A percentile compares a stretch with the other conserved stretches of the same genome.
Conservation (phyloP, 1,140 invertebrate genomes). For the Bombus breviceps region DNA sequence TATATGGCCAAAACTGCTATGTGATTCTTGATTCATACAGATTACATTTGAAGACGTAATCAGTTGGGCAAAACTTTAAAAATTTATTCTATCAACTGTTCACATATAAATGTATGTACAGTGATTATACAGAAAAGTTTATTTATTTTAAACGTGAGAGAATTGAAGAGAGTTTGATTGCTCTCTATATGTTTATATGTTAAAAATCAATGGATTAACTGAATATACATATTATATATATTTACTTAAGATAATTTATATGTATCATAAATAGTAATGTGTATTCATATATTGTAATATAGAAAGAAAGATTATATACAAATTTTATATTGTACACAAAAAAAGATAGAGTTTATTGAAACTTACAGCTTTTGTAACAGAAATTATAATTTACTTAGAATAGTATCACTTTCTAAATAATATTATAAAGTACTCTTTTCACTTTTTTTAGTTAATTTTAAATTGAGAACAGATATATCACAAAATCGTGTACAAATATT, state of each 20-base stretch:
- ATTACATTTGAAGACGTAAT: neutral
- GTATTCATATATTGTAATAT: slow-evolving; percentile 58
- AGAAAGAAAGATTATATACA: slow-evolving; percentile 39
- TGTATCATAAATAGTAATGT: slow-evolving; percentile 46
- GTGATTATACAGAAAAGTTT: slow-evolving; percentile 21
- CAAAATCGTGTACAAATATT: slow-evolving; percentile 52
- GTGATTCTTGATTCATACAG: neutral
- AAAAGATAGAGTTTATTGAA: slow-evolving; percentile 14
- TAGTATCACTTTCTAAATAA: neutral
- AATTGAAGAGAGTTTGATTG: neutral
- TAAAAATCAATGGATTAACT: slow-evolving; percentile 22
- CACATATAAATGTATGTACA: neutral
- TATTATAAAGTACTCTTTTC: neutral
- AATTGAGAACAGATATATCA: neutral
- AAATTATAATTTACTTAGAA: slow-evolving; percentile 12
- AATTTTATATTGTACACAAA: slow-evolving; percentile 47
- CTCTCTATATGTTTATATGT: slow-evolving; percentile 36
- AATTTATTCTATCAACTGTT: slow-evolving; percentile 9
- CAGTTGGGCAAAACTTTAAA: slow-evolving; percentile 1
- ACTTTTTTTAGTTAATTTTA: slow-evolving; percentile 15
- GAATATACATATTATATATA: neutral
- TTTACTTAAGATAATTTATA: slow-evolving; percentile 42
- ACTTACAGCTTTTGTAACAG: slow-evolving; percentile 11
- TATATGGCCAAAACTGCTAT: neutral
- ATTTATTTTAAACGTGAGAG: slow-evolving; percentile 31